Evolutionary conservation across 2,113 vertebrate species (phyloP).

Genomic region (Chelonoidis abingdonii): DNA sequence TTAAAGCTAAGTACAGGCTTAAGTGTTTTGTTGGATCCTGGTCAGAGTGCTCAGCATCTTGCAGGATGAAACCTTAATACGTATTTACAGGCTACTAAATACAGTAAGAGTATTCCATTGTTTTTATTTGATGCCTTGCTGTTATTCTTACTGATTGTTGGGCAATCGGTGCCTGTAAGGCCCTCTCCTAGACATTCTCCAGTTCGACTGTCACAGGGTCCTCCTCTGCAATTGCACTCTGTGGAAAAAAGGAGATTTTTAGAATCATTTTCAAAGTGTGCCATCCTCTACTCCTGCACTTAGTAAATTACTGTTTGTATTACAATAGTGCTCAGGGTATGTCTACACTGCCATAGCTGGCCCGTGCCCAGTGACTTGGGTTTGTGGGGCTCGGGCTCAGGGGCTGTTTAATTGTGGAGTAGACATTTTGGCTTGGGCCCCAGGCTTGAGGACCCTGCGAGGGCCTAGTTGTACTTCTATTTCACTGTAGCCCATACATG

Average conservation of each 20-base stretch:
- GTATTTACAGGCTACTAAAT: slow-evolving; percentile 49
- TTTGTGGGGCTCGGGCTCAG: too few species aligned
- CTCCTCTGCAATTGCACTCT: slow-evolving; percentile 92
- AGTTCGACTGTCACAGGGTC: slow-evolving; percentile 90
- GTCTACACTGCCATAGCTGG: background rate
- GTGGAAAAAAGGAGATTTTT: background rate
- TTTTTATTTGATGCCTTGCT: background rate
- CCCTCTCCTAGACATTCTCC: slow-evolving; percentile 90
- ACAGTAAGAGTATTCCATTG: slow-evolving; percentile 43
- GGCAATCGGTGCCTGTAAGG: slow-evolving; percentile 80
- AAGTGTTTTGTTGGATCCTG: background rate
- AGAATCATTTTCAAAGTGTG: background rate
- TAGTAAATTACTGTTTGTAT: background rate
- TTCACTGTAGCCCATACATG: background rate
- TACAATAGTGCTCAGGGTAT: background rate
- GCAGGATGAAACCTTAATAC: background rate
- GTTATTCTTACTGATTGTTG: slow-evolving; percentile 82
- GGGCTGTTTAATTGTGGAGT: background rate
- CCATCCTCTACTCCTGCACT: background rate
- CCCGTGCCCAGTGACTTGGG: background rate
- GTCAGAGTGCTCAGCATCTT: background rate
- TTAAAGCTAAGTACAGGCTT: background rate
- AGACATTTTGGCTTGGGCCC: background rate
- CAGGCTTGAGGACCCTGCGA: background rate
- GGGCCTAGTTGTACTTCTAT: background rate